A percentile compares a stretch with the other conserved stretches of the same genome.
These are phyloP conservation scores for Drosophila paramelanica DNA, from an alignment of 2,888 invertebrate species.

Conservation along the genomic window DNA sequence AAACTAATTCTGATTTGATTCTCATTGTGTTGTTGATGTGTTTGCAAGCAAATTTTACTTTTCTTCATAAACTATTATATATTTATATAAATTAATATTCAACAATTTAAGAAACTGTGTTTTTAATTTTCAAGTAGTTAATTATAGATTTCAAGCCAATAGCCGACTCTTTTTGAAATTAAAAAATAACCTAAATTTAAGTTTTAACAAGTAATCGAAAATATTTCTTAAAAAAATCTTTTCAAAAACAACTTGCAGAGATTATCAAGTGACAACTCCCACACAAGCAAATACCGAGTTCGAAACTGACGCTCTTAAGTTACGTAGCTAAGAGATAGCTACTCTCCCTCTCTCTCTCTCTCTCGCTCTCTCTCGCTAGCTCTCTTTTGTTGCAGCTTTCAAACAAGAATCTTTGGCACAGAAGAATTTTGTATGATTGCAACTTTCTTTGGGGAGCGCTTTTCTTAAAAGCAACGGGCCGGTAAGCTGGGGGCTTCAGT, in stretches of 20 bases:
- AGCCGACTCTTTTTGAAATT: not conserved
- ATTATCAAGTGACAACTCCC: slow-evolving; percentile 11
- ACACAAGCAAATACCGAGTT: slow-evolving; percentile 15
- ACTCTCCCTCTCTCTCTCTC: not conserved
- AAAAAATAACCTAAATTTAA: not conserved
- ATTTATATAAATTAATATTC: not conserved
- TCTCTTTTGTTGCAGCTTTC: slow-evolving; percentile 43
- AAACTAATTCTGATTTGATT: no score
- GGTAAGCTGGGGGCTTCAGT: slow-evolving; percentile 56
- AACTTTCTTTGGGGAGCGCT: slow-evolving; percentile 73
- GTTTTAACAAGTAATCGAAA: not conserved
- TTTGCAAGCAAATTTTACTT: no score
- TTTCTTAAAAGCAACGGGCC: slow-evolving; percentile 73
- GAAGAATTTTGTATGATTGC: slow-evolving; percentile 59
- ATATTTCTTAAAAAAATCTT: no score
- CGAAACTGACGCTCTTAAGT: slow-evolving; percentile 29
- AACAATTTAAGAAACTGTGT: not conserved
- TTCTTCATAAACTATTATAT: no score
- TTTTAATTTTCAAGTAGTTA: not conserved
- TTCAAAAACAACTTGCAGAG: not conserved
- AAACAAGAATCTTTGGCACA: slow-evolving; percentile 64
- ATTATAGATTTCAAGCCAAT: not conserved
- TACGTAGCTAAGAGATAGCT: slow-evolving; percentile 11
- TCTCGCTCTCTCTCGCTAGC: not conserved
- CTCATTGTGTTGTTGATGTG: no score